These are phyloP conservation scores for Prunella fulvescens DNA, from an alignment of 2,113 vertebrate species.

Conservation along the genomic window DNA sequence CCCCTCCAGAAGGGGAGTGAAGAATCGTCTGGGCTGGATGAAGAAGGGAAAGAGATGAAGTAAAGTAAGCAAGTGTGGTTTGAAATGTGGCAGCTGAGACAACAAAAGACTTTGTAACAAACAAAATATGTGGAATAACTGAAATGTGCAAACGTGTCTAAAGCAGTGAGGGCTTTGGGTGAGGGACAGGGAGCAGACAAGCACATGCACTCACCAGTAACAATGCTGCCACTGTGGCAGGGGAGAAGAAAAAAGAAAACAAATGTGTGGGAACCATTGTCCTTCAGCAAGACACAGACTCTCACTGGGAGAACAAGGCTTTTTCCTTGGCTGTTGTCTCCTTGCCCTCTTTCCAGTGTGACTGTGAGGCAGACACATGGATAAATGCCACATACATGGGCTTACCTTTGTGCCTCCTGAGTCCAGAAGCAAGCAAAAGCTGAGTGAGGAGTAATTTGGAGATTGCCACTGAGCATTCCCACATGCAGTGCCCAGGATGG, in stretches of 20 bases:
- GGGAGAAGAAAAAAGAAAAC: background rate
- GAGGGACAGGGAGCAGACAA: background rate
- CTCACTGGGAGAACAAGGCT: background rate
- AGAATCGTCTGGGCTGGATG: background rate
- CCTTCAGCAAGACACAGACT: background rate
- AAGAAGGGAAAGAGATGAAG: background rate
- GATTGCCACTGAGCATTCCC: background rate
- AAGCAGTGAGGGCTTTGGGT: background rate
- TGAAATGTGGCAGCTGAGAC: background rate
- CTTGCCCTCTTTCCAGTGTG: background rate
- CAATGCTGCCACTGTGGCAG: fast-evolving
- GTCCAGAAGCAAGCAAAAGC: background rate
- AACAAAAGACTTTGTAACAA: background rate
- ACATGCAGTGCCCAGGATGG: background rate
- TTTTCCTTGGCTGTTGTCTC: background rate
- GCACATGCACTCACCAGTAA: background rate
- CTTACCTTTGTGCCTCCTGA: background rate
- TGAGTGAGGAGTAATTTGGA: background rate
- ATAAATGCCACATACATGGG: fast-evolving
- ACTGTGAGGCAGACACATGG: background rate
- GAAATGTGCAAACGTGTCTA: background rate
- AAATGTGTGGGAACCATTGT: background rate
- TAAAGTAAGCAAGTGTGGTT: background rate
- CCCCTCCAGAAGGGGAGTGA: background rate
- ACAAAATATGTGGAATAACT: background rate